Percentiles rank a stretch among this genome's conserved stretches.
These are phyloP conservation scores for Melanotaenia duboulayi DNA, from an alignment of 2,113 vertebrate genomes.

Conservation along the genomic window DNA sequence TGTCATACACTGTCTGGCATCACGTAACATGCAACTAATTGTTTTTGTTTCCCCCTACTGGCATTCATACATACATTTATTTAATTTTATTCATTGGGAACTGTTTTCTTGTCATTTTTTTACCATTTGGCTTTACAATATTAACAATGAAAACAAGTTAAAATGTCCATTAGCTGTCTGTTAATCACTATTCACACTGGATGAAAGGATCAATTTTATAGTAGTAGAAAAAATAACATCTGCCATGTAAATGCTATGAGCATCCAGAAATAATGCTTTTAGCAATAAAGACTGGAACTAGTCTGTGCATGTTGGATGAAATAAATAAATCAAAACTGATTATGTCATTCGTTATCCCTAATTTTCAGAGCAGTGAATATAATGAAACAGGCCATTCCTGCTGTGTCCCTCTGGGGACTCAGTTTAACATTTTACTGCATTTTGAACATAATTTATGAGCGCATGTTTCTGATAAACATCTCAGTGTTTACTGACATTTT, in stretches of 20 bases:
- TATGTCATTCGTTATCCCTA: conserved; percentile 17
- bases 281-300: neutral
- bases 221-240: neutral
- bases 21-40: conserved; percentile 12
- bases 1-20: neutral
- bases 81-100: too few relatives aligned
- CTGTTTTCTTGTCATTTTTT: too few relatives aligned
- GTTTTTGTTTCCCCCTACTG: neutral
- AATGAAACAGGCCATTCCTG: neutral
- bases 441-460: conserved; percentile 5
- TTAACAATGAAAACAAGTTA: neutral
- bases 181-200: conserved; percentile 14
- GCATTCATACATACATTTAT: neutral
- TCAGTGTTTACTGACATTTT: conserved; percentile 2
- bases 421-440: conserved; percentile 12
- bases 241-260: neutral
- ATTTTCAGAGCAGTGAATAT: conserved; percentile 9
- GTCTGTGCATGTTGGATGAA: conserved; percentile 12
- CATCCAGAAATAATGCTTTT: conserved; percentile 18
- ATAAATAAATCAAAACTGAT: conserved; percentile 24
- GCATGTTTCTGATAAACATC: conserved; percentile 3
- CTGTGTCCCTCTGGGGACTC: neutral
- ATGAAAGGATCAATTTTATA: neutral
- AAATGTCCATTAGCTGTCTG: conserved; percentile 8
- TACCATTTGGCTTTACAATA: neutral